Conservation (phyloP, 2,888 invertebrate species). For the Augochlorella aurata region DNA sequence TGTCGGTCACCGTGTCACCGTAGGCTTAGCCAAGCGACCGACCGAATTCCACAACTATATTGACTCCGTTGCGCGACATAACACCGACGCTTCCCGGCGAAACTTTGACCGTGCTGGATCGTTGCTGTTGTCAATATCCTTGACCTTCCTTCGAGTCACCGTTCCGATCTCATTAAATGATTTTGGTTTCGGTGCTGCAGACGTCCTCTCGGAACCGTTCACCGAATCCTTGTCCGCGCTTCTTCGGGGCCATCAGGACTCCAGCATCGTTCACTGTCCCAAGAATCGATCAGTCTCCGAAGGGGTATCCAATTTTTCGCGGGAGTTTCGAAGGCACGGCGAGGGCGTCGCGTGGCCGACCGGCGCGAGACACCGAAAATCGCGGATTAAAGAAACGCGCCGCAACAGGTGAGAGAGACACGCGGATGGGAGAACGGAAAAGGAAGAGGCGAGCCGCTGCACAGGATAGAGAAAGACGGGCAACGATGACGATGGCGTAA, state of each 20-base stretch:
- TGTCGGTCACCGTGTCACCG: conserved; percentile 48
- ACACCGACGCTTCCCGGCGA: conserved; percentile 33
- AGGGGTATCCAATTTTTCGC: not conserved
- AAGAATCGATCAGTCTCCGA: not conserved
- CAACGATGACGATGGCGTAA: conserved; percentile 69
- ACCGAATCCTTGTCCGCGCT: not conserved
- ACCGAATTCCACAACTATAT: conserved; percentile 24
- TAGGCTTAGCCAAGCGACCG: not conserved
- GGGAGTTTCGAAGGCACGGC: not conserved
- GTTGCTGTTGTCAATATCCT: conserved; percentile 32
- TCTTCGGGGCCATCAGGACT: not conserved
- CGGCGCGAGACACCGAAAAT: conserved; percentile 47
- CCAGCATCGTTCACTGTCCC: not conserved
- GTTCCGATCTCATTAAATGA: not conserved
- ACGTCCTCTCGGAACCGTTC: not conserved
- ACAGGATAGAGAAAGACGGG: conserved; percentile 54
- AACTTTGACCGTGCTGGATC: conserved; percentile 7
- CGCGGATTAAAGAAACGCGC: conserved; percentile 45
- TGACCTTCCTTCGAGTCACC: conserved; percentile 5
- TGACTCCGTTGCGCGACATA: conserved; percentile 3
- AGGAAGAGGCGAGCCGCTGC: conserved; percentile 30
- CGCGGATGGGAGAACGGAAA: conserved; percentile 26
- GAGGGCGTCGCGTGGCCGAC: conserved; percentile 7
- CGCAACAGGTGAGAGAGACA: conserved; percentile 73
- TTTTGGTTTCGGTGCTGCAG: not conserved